Evolutionary conservation across 2,888 invertebrate species (phyloP), one percentile per base, ranked within the genome.

Genomic region (Cyaniris semiargus): DNA sequence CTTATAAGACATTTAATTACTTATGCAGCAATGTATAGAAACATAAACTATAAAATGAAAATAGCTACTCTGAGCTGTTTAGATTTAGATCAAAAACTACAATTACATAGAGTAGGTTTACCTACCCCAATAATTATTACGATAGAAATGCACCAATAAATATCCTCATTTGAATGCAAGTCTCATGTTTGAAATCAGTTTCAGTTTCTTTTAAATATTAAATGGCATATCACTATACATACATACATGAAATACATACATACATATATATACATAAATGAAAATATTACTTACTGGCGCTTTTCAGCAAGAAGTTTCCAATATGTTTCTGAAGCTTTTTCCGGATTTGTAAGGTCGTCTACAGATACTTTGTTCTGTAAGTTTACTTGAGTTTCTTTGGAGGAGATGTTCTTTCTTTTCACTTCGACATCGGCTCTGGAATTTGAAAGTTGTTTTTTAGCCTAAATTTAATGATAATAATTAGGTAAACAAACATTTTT

Each of bases 301-400:
- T 96, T 96, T 86, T 97, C 97, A 34, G 97, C 97, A 80, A 97
- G 86, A 72, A 95, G 91, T 88, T 97, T 94, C 97, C 97, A 97
- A 86, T 97, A 97, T 80, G 95, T 95, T 84, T 96, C 96, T 78
- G 97, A 96, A 4, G 97, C 96, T 58, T 94, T 95, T 78, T 95
- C 95, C 78, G 95, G 95, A 70, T 95, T 95, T 1, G 96, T 97
- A 56, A 97, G 92, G 86, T 97, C 97, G 81, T 96, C 95, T 13
- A 90, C 95, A 75, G 95, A 95, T 58, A 97, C 94, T 83, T 94
- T 92, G 75, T 89, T 88, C 76, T 93, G 92, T 74, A 94, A 90
- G 78, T 94, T 94, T 1, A 95, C 95, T 89, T 96, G 96, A n/a
- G 95, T 94, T 81, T 92, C 92, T 83, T 95, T 96, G 83, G 95